phyloP scores from a whole-genome alignment of 2,113 vertebrate genomes.

The Toxotes jaculatrix region DNA sequence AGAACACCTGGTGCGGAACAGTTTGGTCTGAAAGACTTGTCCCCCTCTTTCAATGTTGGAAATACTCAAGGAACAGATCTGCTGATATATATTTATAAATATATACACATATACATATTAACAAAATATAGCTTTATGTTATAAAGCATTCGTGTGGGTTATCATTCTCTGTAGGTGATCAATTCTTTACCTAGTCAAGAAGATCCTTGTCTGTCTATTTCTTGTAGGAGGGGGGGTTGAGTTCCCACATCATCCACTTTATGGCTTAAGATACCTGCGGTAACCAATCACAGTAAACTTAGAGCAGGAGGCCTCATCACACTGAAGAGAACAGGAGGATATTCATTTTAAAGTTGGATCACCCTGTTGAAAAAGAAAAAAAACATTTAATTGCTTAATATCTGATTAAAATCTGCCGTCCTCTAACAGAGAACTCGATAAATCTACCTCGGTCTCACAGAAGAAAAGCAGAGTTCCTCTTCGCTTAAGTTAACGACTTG shows the following conservation, averaged over 20 bases:
- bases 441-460: not conserved
- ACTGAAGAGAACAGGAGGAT: constrained; percentile 27
- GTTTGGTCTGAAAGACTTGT: constrained; percentile 71
- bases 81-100: constrained; percentile 86
- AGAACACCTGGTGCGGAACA: constrained; percentile 62
- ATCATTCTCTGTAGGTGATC: constrained; percentile 60
- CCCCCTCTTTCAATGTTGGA: constrained; percentile 63
- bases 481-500: not conserved
- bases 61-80: constrained; percentile 78
- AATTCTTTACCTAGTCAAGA: constrained; percentile 52
- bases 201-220: constrained; percentile 55
- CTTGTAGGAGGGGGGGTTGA: constrained; percentile 47
- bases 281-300: constrained; percentile 61
- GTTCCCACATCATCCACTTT: constrained; percentile 56
- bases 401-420: constrained; percentile 22
- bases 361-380: not conserved
- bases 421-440: constrained; percentile 10
- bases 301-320: constrained; percentile 37
- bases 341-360: not conserved
- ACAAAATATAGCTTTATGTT: constrained; percentile 88
- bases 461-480: not conserved
- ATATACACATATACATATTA: constrained; percentile 89
- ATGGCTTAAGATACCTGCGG: constrained; percentile 80
- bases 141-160: constrained; percentile 80
- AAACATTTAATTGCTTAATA: not conserved